Conservation (phyloP, 2,113 vertebrate species). For the Otolemur garnettii region DNA sequence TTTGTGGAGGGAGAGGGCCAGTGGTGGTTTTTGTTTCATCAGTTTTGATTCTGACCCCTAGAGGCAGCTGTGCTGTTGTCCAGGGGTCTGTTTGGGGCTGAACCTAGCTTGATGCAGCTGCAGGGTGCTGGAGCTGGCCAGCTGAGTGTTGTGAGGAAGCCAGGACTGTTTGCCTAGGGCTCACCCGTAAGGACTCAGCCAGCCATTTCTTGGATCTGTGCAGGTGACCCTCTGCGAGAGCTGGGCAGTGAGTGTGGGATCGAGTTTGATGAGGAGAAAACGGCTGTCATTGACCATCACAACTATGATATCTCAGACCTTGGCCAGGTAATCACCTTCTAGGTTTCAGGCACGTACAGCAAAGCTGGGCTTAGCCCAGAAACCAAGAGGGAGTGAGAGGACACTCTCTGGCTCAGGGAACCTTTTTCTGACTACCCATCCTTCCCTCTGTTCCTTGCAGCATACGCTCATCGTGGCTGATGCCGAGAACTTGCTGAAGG, state of each 20-base stretch:
- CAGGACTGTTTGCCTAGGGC: not conserved
- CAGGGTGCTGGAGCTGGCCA: not conserved
- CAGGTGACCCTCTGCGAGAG: constrained; percentile 97
- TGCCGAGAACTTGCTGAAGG: constrained; percentile 96
- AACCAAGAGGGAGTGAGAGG: not conserved
- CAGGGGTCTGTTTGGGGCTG: not conserved
- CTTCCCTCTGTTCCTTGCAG: constrained; percentile 83
- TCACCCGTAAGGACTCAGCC: not conserved
- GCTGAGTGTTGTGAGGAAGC: not conserved
- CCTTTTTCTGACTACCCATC: fast-evolving
- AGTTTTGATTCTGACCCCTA: not conserved
- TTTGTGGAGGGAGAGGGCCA: not conserved
- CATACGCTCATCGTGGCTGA: constrained; percentile 96
- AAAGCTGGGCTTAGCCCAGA: not conserved
- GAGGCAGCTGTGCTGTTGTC: not conserved
- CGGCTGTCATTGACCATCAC: constrained; percentile 97
- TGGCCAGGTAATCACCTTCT: constrained; percentile 91
- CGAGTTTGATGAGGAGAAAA: constrained; percentile 99
- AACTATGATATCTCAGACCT: constrained; percentile 96
- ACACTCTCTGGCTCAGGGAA: not conserved
- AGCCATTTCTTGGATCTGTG: not conserved
- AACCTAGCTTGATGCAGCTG: fast-evolving
- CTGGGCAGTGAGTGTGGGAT: constrained; percentile 98
- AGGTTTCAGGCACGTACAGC: not conserved
- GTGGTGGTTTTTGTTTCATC: fast-evolving